Conservation (phyloP, 2,797 vertebrate species). For the Microcaecilia unicolor region DNA sequence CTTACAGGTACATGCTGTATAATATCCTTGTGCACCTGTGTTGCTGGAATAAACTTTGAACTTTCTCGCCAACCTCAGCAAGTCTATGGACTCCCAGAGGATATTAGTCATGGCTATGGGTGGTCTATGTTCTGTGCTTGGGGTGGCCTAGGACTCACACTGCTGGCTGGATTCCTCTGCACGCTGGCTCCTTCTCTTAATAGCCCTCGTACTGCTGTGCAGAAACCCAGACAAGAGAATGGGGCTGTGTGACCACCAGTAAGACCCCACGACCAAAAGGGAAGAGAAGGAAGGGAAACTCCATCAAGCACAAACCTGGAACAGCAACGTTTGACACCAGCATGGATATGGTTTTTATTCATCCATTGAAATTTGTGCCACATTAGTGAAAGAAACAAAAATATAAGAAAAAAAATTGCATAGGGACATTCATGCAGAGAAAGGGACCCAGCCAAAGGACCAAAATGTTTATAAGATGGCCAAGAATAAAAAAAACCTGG, state of each 20-base stretch:
- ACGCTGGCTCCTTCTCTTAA: slow-evolving; percentile 84
- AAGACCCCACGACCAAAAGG: neutral
- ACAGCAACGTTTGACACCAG: slow-evolving; percentile 26
- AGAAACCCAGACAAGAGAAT: slow-evolving; percentile 87
- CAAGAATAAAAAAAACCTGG: no score
- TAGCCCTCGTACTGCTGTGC: slow-evolving; percentile 72
- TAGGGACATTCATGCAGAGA: no score
- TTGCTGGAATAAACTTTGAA: slow-evolving; percentile 91
- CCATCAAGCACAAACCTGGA: slow-evolving; percentile 45
- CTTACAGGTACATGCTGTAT: slow-evolving; percentile 84
- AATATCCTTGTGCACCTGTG: slow-evolving; percentile 88
- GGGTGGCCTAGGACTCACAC: slow-evolving; percentile 85
- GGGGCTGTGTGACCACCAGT: slow-evolving; percentile 89
- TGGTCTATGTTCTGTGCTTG: slow-evolving; percentile 97
- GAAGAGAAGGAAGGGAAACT: slow-evolving; percentile 25
- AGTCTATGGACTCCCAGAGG: slow-evolving; percentile 85
- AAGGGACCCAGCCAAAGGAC: no score
- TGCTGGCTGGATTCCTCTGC: slow-evolving; percentile 88
- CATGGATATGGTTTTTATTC: slow-evolving; percentile 4
- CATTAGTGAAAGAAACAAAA: neutral
- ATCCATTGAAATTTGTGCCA: slow-evolving; percentile 4
- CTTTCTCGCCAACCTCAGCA: slow-evolving; percentile 83
- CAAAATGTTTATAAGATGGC: no score
- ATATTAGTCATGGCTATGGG: slow-evolving; percentile 93
- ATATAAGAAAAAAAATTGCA: no score